phyloP scores from a whole-genome alignment of 2,888 invertebrate genomes.

The Leucoptera coffeella region DNA sequence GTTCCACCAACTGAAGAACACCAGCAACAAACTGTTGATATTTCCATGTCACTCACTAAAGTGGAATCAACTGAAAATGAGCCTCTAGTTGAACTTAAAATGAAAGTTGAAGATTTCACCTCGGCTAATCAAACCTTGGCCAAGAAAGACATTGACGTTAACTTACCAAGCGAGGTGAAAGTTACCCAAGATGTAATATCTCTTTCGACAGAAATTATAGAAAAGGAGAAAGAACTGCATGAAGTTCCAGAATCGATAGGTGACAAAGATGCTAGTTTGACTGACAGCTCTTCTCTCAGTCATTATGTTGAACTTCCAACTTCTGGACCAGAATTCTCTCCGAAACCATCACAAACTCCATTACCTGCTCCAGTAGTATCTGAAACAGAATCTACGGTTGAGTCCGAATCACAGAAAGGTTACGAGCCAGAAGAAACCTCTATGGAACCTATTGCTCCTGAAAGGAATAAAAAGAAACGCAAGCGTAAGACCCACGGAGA shows the following conservation, averaged over 20 bases:
- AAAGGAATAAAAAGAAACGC: slow-evolving; percentile 43
- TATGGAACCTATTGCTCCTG: slow-evolving; percentile 19
- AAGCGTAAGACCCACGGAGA: slow-evolving; percentile 25
- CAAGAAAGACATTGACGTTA: slow-evolving; percentile 29
- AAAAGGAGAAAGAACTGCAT: slow-evolving; percentile 18
- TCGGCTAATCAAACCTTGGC: slow-evolving; percentile 16
- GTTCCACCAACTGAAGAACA: slow-evolving; percentile 7
- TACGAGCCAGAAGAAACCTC: slow-evolving; percentile 68
- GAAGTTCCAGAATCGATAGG: slow-evolving; percentile 14
- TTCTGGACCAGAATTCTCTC: slow-evolving; percentile 44
- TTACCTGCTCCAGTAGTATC: slow-evolving; percentile 23
- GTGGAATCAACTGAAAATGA: slow-evolving; percentile 11
- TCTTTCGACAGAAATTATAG: slow-evolving; percentile 12
- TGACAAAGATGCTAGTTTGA: slow-evolving; percentile 30
- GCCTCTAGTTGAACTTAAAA: slow-evolving; percentile 20
- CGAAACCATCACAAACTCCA: slow-evolving; percentile 21
- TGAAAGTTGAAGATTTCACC: slow-evolving; percentile 24
- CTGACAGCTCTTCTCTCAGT: slow-evolving; percentile 34
- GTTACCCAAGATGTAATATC: slow-evolving; percentile 8
- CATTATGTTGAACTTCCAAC: slow-evolving; percentile 32
- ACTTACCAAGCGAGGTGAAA: slow-evolving; percentile 15
- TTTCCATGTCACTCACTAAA: slow-evolving; percentile 27
- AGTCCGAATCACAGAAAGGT: slow-evolving; percentile 56
- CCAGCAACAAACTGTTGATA: slow-evolving; percentile 20
- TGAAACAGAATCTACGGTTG: slow-evolving; percentile 32